A percentile compares a stretch with the other conserved stretches of the same genome.
Evolutionary conservation across 2,888 invertebrate genomes (phyloP).

Genomic region (Tyria jacobaeae): DNA sequence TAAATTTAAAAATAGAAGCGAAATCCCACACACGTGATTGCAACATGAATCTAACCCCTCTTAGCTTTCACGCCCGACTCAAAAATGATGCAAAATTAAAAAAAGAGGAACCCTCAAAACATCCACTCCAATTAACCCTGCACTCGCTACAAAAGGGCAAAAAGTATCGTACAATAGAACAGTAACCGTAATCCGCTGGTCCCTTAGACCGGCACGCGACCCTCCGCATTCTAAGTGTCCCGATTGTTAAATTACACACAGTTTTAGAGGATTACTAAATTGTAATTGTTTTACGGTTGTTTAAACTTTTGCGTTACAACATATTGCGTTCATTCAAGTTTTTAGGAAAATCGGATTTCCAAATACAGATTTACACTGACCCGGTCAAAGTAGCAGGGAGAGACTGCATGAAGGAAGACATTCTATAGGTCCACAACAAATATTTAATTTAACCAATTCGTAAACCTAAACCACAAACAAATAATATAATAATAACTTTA

Average conservation of each 20-base stretch:
- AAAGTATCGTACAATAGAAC: slow-evolving; percentile 61
- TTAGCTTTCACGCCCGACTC: slow-evolving; percentile 16
- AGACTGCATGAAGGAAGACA: too few species aligned
- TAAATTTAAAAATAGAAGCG: slow-evolving; percentile 8
- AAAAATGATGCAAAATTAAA: slow-evolving; percentile 38
- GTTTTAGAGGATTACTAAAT: slow-evolving; percentile 51
- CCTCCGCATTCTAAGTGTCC: slow-evolving; percentile 49
- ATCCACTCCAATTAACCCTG: slow-evolving; percentile 56
- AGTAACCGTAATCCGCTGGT: slow-evolving; percentile 66
- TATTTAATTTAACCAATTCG: too few species aligned
- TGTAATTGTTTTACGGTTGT: slow-evolving; percentile 48
- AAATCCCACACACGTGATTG: slow-evolving; percentile 14
- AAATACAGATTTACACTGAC: too few species aligned
- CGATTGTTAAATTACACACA: slow-evolving; percentile 52
- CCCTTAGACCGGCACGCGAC: slow-evolving; percentile 53
- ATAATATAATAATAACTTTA: too few species aligned
- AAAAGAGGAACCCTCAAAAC: slow-evolving; percentile 42
- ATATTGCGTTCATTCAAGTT: slow-evolving; percentile 1
- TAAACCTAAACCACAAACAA: too few species aligned
- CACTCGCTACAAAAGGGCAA: slow-evolving; percentile 53
- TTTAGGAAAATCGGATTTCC: neutral
- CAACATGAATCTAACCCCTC: slow-evolving; percentile 14
- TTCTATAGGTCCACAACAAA: too few species aligned
- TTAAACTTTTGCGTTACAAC: slow-evolving; percentile 34
- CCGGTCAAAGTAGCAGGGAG: too few species aligned